Evolutionary conservation across 2,113 vertebrate species (phyloP).

Genomic region (Bettongia penicillata): DNA sequence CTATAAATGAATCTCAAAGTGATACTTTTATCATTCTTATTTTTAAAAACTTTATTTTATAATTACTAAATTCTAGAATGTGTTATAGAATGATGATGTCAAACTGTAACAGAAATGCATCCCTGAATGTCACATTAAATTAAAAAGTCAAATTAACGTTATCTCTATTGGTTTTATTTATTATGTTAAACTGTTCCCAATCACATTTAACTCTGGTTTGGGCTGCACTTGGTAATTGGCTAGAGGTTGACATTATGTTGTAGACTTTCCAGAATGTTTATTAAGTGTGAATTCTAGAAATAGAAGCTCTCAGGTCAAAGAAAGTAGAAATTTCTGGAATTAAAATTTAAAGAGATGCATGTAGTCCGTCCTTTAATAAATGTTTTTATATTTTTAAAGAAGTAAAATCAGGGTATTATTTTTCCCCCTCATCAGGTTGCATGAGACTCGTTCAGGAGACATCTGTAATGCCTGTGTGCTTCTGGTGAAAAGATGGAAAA

Average conservation of each 20-base stretch:
- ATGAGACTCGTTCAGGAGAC: conserved; percentile 96
- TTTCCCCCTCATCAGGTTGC: conserved; percentile 86
- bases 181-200: neutral
- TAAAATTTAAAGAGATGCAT: neutral
- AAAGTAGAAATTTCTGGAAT: neutral
- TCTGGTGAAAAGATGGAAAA: conserved; percentile 99
- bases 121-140: neutral
- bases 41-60: conserved; percentile 31
- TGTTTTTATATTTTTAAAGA: conserved; percentile 14
- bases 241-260: neutral
- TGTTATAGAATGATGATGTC: neutral
- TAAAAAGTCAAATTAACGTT: neutral
- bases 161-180: neutral
- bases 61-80: neutral
- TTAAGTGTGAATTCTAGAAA: neutral
- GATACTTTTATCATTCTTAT: neutral
- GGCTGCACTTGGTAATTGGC: neutral
- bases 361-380: conserved; percentile 18
- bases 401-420: conserved; percentile 8
- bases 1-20: neutral
- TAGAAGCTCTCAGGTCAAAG: neutral
- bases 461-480: conserved; percentile 99
- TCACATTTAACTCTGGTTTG: neutral
- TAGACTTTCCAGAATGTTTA: neutral
- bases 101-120: neutral